Conservation (phyloP, 2,888 invertebrate species). For the Acrobasis consociella region DNA sequence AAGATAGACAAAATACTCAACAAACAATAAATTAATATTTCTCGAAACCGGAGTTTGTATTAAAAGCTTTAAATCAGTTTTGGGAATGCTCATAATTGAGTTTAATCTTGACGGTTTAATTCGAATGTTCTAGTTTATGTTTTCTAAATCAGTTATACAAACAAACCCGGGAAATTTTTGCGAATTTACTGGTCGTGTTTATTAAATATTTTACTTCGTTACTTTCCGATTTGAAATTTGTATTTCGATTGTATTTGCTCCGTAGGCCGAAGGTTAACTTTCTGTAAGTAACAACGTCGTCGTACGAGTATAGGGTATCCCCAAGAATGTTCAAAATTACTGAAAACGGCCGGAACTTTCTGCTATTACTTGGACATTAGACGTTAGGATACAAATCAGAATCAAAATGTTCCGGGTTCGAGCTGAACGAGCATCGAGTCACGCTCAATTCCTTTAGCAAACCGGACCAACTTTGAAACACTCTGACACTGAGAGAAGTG, state of each 20-base stretch:
- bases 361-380: too few relatives aligned
- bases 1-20: not conserved
- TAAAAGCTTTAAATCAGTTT: not conserved
- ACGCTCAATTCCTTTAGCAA: too few relatives aligned
- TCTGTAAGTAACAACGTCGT: too few relatives aligned
- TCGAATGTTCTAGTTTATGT: slow-evolving; percentile 9
- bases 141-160: slow-evolving; percentile 9
- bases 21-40: not conserved
- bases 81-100: not conserved
- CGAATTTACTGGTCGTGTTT: not conserved
- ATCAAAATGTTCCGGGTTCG: not conserved
- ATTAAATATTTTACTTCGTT: not conserved
- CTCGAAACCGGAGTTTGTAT: not conserved
- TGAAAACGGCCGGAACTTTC: too few relatives aligned
- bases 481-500: too few relatives aligned
- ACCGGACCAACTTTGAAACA: too few relatives aligned
- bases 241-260: too few relatives aligned
- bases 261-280: too few relatives aligned
- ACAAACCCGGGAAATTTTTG: not conserved
- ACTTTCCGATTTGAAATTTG: too few relatives aligned
- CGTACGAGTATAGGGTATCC: too few relatives aligned
- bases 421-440: too few relatives aligned
- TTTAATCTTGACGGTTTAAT: slow-evolving; percentile 1
- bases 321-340: too few relatives aligned
- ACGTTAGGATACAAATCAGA: not conserved